Evolutionary conservation across 2,888 invertebrate species (phyloP).

Genomic region (Rhabditoides inermis): DNA sequence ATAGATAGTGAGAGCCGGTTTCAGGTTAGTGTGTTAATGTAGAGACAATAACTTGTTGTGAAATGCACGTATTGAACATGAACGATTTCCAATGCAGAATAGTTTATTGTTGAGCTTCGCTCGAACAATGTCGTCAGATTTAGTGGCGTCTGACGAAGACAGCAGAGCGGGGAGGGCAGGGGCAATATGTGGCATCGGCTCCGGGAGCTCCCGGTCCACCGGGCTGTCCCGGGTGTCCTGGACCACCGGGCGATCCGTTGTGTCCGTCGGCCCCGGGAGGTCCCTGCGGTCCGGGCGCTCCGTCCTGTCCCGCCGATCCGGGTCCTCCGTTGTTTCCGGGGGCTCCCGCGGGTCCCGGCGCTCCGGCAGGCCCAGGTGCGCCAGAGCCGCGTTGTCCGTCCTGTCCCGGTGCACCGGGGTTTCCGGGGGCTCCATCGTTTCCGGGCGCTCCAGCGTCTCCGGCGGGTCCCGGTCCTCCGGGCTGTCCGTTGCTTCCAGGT

Average conservation of each 20-base stretch:
- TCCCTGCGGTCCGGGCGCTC: slow-evolving; percentile 26
- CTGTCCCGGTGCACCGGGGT: slow-evolving; percentile 24
- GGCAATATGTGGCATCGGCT: too few species aligned
- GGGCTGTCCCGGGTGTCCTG: slow-evolving; percentile 22
- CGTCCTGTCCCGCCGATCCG: slow-evolving; percentile 24
- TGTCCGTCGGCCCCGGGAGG: slow-evolving; percentile 25
- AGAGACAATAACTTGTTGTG: too few species aligned
- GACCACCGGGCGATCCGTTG: slow-evolving; percentile 26
- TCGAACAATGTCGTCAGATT: too few species aligned
- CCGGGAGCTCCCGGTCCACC: neutral
- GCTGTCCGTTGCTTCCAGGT: slow-evolving; percentile 31
- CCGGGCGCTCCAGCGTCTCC: slow-evolving; percentile 31
- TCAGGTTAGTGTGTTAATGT: too few species aligned
- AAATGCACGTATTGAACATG: too few species aligned
- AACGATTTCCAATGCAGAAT: too few species aligned
- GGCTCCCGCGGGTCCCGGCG: slow-evolving; percentile 21
- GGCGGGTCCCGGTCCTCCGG: slow-evolving; percentile 36
- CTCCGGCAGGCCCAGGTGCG: slow-evolving; percentile 17
- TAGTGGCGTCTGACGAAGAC: too few species aligned
- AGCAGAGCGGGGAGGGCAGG: too few species aligned
- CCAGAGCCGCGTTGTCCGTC: slow-evolving; percentile 27
- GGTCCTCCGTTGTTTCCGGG: slow-evolving; percentile 9
- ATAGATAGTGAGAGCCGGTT: too few species aligned
- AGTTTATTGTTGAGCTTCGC: too few species aligned
- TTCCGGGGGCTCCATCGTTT: slow-evolving; percentile 33